Base-by-base conservation (phyloP, 2,797 vertebrate genomes). In the Cephalopachus bancanus region DNA sequence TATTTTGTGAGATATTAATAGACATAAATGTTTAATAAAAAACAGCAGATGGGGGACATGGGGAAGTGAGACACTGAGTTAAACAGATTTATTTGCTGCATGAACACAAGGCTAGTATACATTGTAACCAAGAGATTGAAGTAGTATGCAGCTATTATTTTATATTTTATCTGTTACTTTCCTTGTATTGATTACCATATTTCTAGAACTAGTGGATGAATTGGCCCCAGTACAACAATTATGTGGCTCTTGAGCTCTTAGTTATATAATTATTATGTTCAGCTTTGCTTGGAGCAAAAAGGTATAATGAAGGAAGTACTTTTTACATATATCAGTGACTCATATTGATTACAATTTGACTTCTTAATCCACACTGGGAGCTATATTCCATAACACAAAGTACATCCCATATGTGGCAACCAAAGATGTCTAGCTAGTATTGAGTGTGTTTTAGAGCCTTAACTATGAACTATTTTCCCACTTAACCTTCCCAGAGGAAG, bases 1-100 rank as follows among this genome's bases (percentile, higher is more conserved):
- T 81, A 78, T 83, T 95, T 92, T 95, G 37, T 91, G 37, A 95
- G 65, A 44, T 95, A 92, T 80, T 57, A 88, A 74, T 79, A n/a
- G 64, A 95, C 24, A 0, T 76, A 86, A 94, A 90, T 88, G 10
- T 93, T 81, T 91, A 72, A 12, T 65, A 49, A 33, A 81, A 72
- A 72, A 49, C 55, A 83, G 24, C 6, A 28, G 15, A 17, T 30
- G 2, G 33, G 24, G 19, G 7, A 6, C 57, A 4, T 64, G 9
- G 53, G 33, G 76, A 14, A 64, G 44, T 44, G 44, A 44, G 44
- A 76, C 33, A 57, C 17, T 26, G 24, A 64, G 11, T 67, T 33
- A 81, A 94, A 49, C 33, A 69, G 89, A 90, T 93, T 64, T 71
- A 89, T 67, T 93, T 64, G 67, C 64, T 76, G 4, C 28, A 37